Evolutionary conservation across 2,113 vertebrate genomes (phyloP).

Genomic region (Nannospalax galili): DNA sequence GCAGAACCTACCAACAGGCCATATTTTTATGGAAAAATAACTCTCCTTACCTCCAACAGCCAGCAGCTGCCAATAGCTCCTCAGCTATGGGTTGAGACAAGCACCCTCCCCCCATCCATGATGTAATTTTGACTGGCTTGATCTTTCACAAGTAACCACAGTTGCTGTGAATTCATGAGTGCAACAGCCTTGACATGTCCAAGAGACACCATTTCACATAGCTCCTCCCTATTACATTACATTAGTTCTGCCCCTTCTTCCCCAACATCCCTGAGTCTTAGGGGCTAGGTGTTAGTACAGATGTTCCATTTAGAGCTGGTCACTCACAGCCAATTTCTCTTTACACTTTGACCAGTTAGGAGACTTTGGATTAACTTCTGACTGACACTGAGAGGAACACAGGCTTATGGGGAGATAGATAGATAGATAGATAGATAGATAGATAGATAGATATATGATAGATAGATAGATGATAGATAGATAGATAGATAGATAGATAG

Average conservation of each 20-base stretch:
- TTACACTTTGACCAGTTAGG: background rate
- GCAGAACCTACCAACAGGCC: no score
- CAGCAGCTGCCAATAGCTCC: background rate
- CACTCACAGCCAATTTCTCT: background rate
- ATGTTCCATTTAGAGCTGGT: background rate
- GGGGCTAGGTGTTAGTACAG: background rate
- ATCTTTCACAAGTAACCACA: background rate
- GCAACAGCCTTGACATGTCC: background rate
- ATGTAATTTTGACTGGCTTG: background rate
- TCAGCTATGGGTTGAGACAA: background rate
- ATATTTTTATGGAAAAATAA: background rate
- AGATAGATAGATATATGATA: no score
- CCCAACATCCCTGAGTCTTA: background rate
- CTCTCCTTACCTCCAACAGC: background rate
- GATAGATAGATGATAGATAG: no score
- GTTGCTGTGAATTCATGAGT: background rate
- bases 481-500: no score
- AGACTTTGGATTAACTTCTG: background rate
- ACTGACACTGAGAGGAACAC: background rate
- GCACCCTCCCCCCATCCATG: background rate
- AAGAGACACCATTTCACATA: background rate
- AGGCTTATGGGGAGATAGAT: background rate
- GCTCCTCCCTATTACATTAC: background rate
- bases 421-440: no score
- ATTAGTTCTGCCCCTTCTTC: background rate